Evolutionary conservation across 2,797 vertebrate genomes (phyloP).

Genomic region (Silurus aristotelis): DNA sequence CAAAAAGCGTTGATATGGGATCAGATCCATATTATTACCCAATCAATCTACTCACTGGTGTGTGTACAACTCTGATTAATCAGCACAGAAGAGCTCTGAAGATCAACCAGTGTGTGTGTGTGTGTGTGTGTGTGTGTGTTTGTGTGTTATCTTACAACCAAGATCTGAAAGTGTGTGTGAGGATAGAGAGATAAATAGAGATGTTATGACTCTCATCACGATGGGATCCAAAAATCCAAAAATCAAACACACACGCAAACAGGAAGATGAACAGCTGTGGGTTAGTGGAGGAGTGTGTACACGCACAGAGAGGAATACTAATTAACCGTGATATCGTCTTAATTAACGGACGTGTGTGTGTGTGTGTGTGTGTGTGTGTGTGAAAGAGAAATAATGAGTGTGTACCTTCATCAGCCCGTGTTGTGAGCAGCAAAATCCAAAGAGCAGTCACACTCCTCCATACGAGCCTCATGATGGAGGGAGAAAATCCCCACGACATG

Average conservation of each 20-base stretch:
- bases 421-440: constrained; percentile 61
- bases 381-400: not conserved
- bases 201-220: not conserved
- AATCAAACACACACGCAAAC: not conserved
- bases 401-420: constrained; percentile 76
- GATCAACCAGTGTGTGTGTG: not conserved
- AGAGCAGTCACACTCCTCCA: constrained; percentile 62
- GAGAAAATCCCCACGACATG: constrained; percentile 11
- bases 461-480: constrained; percentile 69
- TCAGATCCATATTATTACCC: too few relatives aligned
- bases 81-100: not conserved
- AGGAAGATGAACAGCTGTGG: not conserved
- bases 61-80: not conserved
- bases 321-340: not conserved
- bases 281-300: not conserved
- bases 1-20: not conserved
- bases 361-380: not conserved
- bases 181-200: not conserved
- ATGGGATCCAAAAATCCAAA: not conserved
- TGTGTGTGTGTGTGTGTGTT: too few relatives aligned
- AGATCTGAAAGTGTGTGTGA: not conserved
- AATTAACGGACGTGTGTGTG: not conserved
- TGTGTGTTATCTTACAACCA: not conserved
- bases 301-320: not conserved
- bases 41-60: not conserved